Percentiles rank a stretch among this genome's conserved stretches.
Conservation (phyloP, 2,113 vertebrate genomes). For the Diglossa brunneiventris region DNA sequence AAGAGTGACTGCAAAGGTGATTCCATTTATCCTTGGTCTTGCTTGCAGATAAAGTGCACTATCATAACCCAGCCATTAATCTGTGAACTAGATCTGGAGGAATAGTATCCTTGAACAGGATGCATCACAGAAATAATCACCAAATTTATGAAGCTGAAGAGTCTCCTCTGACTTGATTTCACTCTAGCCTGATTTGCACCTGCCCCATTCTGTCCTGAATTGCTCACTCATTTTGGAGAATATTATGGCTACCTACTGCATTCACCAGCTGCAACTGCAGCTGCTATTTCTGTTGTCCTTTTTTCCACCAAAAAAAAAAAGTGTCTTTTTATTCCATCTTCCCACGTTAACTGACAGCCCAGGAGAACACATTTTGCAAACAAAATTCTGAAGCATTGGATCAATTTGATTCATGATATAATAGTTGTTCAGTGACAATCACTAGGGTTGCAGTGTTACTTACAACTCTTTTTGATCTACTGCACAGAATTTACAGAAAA, state of each 20-base stretch:
- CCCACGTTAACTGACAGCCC: not conserved
- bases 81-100: not conserved
- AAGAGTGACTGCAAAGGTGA: not conserved
- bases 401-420: not conserved
- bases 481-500: not conserved
- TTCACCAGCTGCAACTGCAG: conserved; percentile 23
- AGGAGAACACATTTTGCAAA: not conserved
- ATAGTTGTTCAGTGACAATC: not conserved
- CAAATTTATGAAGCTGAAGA: not conserved
- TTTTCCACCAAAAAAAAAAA: not conserved
- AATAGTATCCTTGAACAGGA: not conserved
- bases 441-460: not conserved
- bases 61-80: not conserved
- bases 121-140: not conserved
- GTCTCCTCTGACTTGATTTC: not conserved
- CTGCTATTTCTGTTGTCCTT: not conserved
- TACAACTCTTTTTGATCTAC: not conserved
- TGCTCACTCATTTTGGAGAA: not conserved
- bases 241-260: not conserved
- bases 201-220: not conserved
- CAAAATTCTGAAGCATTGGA: not conserved
- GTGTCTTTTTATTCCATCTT: not conserved
- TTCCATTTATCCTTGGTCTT: not conserved
- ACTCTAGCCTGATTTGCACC: not conserved
- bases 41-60: not conserved